These are phyloP conservation scores for Sebastes reedi DNA, from an alignment of 2,797 vertebrate genomes.

Conservation along the genomic window DNA sequence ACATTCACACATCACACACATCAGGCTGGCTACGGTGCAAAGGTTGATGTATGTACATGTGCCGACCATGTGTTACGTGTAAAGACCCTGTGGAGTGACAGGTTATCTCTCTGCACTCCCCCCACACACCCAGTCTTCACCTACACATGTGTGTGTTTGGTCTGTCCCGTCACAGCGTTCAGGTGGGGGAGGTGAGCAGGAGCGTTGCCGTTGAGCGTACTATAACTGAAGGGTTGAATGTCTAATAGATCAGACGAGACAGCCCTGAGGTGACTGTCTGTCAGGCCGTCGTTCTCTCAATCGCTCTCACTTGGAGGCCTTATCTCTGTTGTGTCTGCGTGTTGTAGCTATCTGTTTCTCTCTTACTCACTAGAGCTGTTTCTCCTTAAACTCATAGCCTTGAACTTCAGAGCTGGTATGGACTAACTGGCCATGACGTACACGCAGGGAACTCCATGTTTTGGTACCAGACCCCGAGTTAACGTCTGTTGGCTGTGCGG, in stretches of 20 bases:
- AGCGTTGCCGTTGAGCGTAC: background rate
- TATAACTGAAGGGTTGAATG: slow-evolving; percentile 57
- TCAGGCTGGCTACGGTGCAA: slow-evolving; percentile 30
- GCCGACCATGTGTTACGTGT: slow-evolving; percentile 48
- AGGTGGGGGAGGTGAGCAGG: slow-evolving; percentile 28
- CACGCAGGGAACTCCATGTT: slow-evolving; percentile 54
- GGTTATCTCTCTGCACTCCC: slow-evolving; percentile 50
- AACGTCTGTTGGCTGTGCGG: slow-evolving; percentile 23
- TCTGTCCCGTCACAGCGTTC: slow-evolving; percentile 46
- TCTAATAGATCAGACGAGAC: slow-evolving; percentile 67
- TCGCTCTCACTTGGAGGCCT: slow-evolving; percentile 19
- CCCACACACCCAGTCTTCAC: slow-evolving; percentile 7
- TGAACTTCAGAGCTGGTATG: slow-evolving; percentile 38
- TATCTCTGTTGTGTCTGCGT: slow-evolving; percentile 68
- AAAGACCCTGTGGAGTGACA: slow-evolving; percentile 66
- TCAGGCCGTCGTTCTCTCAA: slow-evolving; percentile 47
- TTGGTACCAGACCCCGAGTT: slow-evolving; percentile 31
- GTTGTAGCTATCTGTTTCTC: slow-evolving; percentile 35
- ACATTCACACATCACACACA: slow-evolving; percentile 33
- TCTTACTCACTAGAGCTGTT: slow-evolving; percentile 24
- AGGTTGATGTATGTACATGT: slow-evolving; percentile 60
- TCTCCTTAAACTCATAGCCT: slow-evolving; percentile 51
- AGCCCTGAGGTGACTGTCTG: slow-evolving; percentile 66
- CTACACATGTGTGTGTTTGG: slow-evolving; percentile 49
- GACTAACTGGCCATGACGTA: slow-evolving; percentile 43